A percentile compares a stretch with the other conserved stretches of the same genome.
Evolutionary conservation across 2,797 vertebrate species (phyloP).

Genomic region (Gallinago nigripennis): DNA sequence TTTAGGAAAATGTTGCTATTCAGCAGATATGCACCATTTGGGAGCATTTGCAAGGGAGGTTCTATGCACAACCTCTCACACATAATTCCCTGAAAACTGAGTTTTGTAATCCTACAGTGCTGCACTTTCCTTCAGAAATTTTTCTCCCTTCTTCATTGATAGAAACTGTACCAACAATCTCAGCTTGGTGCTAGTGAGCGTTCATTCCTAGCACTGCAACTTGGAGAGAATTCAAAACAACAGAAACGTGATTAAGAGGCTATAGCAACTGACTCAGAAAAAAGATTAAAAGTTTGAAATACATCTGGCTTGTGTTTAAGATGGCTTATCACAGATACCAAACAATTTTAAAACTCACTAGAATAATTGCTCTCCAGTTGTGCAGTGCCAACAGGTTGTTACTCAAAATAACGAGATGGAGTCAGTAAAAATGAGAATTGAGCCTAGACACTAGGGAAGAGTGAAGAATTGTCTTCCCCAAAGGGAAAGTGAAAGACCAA

Average conservation of each 20-base stretch:
- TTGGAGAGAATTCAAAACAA: neutral
- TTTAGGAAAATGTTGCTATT: neutral
- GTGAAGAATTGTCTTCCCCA: neutral
- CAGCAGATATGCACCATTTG: neutral
- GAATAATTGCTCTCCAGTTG: neutral
- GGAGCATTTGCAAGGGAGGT: neutral
- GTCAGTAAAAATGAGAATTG: neutral
- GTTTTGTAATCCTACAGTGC: neutral
- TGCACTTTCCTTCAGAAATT: neutral
- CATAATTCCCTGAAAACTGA: neutral
- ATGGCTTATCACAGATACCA: neutral
- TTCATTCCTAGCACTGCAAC: neutral
- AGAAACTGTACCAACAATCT: neutral
- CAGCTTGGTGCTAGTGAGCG: neutral
- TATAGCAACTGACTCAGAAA: neutral
- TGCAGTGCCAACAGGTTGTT: neutral
- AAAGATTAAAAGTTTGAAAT: neutral
- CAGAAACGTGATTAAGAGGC: neutral
- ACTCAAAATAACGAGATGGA: neutral
- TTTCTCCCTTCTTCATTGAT: neutral
- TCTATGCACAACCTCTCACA: neutral
- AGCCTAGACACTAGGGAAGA: neutral
- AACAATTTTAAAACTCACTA: neutral
- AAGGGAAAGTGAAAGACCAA: neutral
- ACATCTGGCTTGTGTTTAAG: neutral